phyloP scores from a whole-genome alignment of 2,888 invertebrate genomes.

The Drosophila colorata region DNA sequence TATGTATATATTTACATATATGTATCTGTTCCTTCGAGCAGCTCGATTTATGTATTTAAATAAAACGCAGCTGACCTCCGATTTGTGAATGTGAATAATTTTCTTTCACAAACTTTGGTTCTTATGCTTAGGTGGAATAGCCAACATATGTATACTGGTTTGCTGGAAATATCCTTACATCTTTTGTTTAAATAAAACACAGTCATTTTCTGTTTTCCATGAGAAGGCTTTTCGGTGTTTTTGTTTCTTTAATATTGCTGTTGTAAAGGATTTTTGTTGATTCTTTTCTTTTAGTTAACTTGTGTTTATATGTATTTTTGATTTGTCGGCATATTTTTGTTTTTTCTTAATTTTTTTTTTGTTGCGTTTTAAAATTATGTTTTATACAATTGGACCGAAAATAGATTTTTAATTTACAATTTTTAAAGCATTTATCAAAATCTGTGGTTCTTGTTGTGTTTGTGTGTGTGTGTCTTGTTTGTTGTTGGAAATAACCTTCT shows the following conservation, averaged over 20 bases:
- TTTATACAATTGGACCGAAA: conserved; percentile 72
- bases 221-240: conserved; percentile 78
- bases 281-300: conserved; percentile 44
- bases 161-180: background rate
- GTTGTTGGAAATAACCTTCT: conserved; percentile 69
- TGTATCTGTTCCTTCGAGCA: background rate
- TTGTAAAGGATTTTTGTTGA: conserved; percentile 41
- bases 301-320: conserved; percentile 56
- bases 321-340: conserved; percentile 56
- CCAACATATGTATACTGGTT: too few relatives aligned
- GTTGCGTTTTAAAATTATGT: conserved; percentile 56
- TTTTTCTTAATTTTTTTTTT: conserved; percentile 30
- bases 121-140: too few relatives aligned
- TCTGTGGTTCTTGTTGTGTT: conserved; percentile 43
- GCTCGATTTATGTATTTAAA: too few relatives aligned
- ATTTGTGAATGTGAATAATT: too few relatives aligned
- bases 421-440: conserved; percentile 65
- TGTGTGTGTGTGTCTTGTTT: conserved; percentile 30
- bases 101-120: too few relatives aligned
- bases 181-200: conserved; percentile 26
- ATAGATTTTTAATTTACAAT: conserved; percentile 55
- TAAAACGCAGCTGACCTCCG: too few relatives aligned
- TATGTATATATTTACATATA: background rate
- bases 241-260: conserved; percentile 53
- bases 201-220: conserved; percentile 57